Conservation (phyloP, 2,113 vertebrate genomes). For the Mola mola region DNA sequence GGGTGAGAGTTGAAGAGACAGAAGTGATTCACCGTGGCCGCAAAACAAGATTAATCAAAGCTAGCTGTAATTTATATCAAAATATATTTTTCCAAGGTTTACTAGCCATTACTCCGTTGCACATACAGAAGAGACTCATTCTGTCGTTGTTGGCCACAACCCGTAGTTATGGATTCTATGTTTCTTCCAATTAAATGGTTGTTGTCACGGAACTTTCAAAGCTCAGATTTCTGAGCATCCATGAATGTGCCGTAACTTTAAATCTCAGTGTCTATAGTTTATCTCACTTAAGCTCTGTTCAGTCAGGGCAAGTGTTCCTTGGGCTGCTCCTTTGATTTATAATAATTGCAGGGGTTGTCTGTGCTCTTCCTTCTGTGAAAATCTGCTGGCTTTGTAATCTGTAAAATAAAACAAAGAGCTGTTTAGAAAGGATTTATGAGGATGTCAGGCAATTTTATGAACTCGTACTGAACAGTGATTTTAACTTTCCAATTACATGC, state of each 20-base stretch:
- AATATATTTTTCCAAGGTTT: slow-evolving; percentile 39
- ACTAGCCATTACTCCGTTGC: slow-evolving; percentile 41
- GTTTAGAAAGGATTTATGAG: slow-evolving; percentile 9
- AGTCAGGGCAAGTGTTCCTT: neutral
- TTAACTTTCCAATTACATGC: too few relatives aligned
- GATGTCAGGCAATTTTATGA: neutral
- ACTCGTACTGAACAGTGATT: too few relatives aligned
- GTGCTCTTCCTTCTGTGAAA: slow-evolving; percentile 4
- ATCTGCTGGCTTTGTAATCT: neutral
- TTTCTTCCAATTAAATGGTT: neutral
- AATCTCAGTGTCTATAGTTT: slow-evolving; percentile 3
- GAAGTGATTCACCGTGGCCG: slow-evolving; percentile 43
- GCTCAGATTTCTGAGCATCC: neutral
- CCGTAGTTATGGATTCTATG: neutral
- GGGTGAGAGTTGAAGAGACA: slow-evolving; percentile 45
- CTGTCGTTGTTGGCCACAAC: too few relatives aligned
- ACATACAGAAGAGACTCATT: neutral
- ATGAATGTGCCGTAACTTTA: slow-evolving; percentile 2
- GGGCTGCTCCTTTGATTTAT: slow-evolving; percentile 17
- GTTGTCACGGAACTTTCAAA: neutral
- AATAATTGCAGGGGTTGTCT: slow-evolving; percentile 25
- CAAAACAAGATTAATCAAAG: slow-evolving; percentile 47
- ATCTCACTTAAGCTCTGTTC: slow-evolving; percentile 10
- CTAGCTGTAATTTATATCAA: slow-evolving; percentile 62
- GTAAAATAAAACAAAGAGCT: slow-evolving; percentile 4